phyloP scores from a whole-genome alignment of 2,888 invertebrate species.

The Tetragonula carbonaria region DNA sequence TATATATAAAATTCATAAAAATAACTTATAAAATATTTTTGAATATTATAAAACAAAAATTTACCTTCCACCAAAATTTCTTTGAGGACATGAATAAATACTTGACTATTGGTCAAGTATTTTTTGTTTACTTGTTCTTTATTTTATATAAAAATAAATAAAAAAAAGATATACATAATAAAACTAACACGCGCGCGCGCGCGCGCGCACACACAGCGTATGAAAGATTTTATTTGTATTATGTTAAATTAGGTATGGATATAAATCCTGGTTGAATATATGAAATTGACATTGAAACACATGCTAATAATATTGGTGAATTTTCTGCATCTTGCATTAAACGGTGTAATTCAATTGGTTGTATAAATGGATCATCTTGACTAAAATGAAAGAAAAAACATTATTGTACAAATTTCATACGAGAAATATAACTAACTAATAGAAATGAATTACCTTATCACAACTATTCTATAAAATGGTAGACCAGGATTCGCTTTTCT shows the following conservation, averaged over 20 bases:
- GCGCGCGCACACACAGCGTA: background rate
- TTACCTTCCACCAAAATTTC: background rate
- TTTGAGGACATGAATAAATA: background rate
- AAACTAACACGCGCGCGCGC: background rate
- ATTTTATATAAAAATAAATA: conserved; percentile 33
- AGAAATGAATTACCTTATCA: conserved; percentile 75
- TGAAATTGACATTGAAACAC: conserved; percentile 78
- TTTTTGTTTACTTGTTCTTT: background rate
- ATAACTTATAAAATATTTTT: background rate
- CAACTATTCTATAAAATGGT: conserved; percentile 77
- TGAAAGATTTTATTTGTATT: conserved; percentile 51
- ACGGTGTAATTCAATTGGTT: conserved; percentile 78
- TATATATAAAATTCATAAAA: background rate
- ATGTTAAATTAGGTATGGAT: conserved; percentile 76
- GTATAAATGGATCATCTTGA: conserved; percentile 70
- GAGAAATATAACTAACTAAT: background rate
- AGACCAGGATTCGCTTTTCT: conserved; percentile 79
- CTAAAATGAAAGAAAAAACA: conserved; percentile 71
- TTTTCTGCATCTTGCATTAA: conserved; percentile 78
- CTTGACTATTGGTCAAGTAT: background rate
- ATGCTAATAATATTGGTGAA: conserved; percentile 77
- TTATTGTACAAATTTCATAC: background rate
- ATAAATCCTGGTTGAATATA: conserved; percentile 79
- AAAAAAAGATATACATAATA: background rate
- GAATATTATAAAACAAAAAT: background rate